phyloP scores from a whole-genome alignment of 1,140 invertebrate genomes.

The Bombus balteatus region DNA sequence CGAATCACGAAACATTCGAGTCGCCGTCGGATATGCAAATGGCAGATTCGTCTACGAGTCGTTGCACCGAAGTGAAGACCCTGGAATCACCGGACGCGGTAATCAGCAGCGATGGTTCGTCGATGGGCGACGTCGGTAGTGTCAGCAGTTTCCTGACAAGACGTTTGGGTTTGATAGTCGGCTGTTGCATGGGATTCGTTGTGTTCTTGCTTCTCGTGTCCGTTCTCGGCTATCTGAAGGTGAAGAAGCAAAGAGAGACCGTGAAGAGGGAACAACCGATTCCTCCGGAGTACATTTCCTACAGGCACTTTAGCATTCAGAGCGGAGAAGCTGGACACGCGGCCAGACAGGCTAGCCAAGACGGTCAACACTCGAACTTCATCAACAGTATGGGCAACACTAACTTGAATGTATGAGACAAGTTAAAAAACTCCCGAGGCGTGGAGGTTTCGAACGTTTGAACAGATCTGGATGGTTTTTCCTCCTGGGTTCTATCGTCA shows the following conservation, averaged over 20 bases:
- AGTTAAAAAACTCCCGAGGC: constrained; percentile 67
- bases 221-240: constrained; percentile 91
- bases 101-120: constrained; percentile 83
- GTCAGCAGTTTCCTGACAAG: constrained; percentile 88
- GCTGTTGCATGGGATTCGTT: constrained; percentile 92
- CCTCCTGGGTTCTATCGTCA: not conserved
- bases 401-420: constrained; percentile 74
- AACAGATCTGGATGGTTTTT: not conserved
- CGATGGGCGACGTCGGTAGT: constrained; percentile 86
- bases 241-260: constrained; percentile 91
- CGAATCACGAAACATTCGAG: constrained; percentile 72
- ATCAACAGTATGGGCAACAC: constrained; percentile 66
- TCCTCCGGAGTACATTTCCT: constrained; percentile 89
- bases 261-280: constrained; percentile 85
- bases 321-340: constrained; percentile 74
- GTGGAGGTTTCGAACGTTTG: constrained; percentile 69
- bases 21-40: constrained; percentile 81
- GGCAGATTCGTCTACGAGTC: constrained; percentile 88
- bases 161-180: constrained; percentile 92
- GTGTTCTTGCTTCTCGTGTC: constrained; percentile 92
- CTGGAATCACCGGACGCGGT: constrained; percentile 87
- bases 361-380: constrained; percentile 66
- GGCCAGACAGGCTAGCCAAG: constrained; percentile 65
- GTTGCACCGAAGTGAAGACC: constrained; percentile 89
- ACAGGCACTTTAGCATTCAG: constrained; percentile 85